Conservation (phyloP, 2,888 invertebrate genomes). For the Idaea straminata region DNA sequence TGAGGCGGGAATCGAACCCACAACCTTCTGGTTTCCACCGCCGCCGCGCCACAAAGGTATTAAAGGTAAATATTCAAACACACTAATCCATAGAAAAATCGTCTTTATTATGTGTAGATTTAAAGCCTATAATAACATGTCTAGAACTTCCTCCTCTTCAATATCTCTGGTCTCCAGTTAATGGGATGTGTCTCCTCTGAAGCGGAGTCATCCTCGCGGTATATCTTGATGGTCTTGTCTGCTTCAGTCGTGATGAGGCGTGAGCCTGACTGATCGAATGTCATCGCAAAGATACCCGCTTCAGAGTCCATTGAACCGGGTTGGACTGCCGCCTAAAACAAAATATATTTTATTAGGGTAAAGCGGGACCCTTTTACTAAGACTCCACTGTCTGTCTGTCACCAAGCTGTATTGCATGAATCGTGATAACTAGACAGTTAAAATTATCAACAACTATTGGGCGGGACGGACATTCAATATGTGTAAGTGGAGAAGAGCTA, state of each 20-base stretch:
- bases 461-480: no score
- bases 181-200: conserved; percentile 98
- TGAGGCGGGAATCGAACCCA: no score
- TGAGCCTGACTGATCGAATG: conserved; percentile 96
- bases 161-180: conserved; percentile 98
- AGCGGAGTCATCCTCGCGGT: conserved; percentile 97
- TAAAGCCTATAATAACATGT: background rate
- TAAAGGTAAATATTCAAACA: no score
- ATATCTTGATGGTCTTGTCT: conserved; percentile 99
- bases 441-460: no score
- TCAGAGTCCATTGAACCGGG: conserved; percentile 99
- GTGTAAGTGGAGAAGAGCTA: no score
- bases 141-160: conserved; percentile 94
- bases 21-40: no score
- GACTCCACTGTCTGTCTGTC: no score
- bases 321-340: conserved; percentile 91
- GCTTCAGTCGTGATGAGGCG: conserved; percentile 98
- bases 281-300: conserved; percentile 97
- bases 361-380: background rate
- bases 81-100: background rate
- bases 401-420: no score
- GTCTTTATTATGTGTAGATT: background rate
- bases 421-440: no score
- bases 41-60: no score
- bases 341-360: conserved; percentile 10